Conservation (phyloP, 2,113 vertebrate species). For the Epinephelus fuscoguttatus region DNA sequence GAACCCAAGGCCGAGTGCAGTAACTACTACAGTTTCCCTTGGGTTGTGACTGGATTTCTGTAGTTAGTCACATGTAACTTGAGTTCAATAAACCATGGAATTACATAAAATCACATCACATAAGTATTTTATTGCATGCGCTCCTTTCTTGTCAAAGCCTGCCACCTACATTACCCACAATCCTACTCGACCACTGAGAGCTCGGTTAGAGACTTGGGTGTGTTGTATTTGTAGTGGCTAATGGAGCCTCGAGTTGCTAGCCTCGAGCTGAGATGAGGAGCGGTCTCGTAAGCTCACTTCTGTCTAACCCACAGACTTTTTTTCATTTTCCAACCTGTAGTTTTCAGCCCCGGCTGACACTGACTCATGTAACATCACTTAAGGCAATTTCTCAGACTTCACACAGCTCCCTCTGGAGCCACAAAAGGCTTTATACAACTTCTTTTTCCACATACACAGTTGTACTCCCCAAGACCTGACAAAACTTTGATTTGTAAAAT, state of each 20-base stretch:
- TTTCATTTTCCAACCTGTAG: not conserved
- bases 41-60: too few relatives aligned
- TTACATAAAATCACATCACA: not conserved
- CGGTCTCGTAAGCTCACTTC: not conserved
- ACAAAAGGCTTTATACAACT: not conserved
- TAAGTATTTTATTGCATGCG: not conserved
- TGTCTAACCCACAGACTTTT: not conserved
- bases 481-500: not conserved
- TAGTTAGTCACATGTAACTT: too few relatives aligned
- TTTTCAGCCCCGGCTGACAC: not conserved
- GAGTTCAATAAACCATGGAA: not conserved
- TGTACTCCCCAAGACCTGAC: not conserved
- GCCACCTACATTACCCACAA: not conserved
- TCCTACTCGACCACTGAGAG: not conserved
- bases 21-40: too few relatives aligned
- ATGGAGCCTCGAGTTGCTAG: not conserved
- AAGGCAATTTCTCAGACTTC: conserved; percentile 3
- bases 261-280: not conserved
- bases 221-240: not conserved
- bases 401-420: not conserved
- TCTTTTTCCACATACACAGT: not conserved
- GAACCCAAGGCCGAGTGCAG: too few relatives aligned
- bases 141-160: not conserved
- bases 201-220: not conserved
- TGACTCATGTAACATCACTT: not conserved